These are phyloP conservation scores for Pseudolycoriella hygida DNA, from an alignment of 2,888 invertebrate genomes.

Conservation along the genomic window DNA sequence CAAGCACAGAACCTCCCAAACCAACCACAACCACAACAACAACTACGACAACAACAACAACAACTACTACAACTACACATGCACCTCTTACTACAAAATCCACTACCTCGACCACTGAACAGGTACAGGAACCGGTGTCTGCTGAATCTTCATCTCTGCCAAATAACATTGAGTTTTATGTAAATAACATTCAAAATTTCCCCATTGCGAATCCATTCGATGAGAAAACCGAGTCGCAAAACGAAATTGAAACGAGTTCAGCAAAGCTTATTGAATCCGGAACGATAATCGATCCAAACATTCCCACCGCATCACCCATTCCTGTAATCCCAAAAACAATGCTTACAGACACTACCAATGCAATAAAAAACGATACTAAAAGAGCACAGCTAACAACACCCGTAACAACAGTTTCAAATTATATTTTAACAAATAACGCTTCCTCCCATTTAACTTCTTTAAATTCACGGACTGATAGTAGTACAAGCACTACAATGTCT, in stretches of 20 bases:
- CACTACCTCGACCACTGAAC: slow-evolving; percentile 9
- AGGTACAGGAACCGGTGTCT: slow-evolving; percentile 20
- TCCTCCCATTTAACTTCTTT: too few relatives aligned
- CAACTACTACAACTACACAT: slow-evolving; percentile 9
- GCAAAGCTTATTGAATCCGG: background rate
- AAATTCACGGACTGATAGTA: too few relatives aligned
- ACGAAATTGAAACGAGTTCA: background rate
- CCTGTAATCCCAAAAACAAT: too few relatives aligned
- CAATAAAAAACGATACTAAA: too few relatives aligned
- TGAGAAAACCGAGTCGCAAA: background rate
- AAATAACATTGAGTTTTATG: background rate
- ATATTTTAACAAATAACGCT: too few relatives aligned
- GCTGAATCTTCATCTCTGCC: slow-evolving; percentile 22
- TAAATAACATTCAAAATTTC: background rate
- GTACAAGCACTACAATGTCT: too few relatives aligned
- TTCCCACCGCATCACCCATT: too few relatives aligned
- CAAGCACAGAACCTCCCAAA: slow-evolving; percentile 11
- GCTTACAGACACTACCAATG: too few relatives aligned
- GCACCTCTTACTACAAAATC: slow-evolving; percentile 5
- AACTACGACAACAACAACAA: slow-evolving; percentile 10
- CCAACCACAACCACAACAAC: slow-evolving; percentile 9
- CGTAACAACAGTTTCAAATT: too few relatives aligned
- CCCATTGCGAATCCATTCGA: background rate
- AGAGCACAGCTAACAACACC: too few relatives aligned
- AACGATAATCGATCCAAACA: background rate